Percentiles rank a stretch among this genome's conserved stretches.
Conservation (phyloP, 1,140 invertebrate species). For the Drosophila mojavensis region DNA sequence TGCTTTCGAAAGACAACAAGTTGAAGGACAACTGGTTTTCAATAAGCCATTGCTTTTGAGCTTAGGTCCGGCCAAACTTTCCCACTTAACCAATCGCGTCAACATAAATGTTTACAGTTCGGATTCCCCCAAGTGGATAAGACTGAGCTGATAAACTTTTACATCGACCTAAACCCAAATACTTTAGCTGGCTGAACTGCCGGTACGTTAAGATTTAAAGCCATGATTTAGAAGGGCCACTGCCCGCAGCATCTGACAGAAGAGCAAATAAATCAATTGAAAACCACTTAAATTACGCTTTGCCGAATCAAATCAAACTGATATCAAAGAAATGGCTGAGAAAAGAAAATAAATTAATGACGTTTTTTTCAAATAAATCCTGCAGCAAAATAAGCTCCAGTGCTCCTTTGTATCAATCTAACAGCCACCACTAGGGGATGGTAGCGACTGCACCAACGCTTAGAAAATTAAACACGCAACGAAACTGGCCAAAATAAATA, state of each 20-base stretch:
- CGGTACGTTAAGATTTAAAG: conserved; percentile 7
- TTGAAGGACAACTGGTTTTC: conserved; percentile 15
- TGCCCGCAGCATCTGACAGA: conserved; percentile 16
- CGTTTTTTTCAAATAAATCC: conserved; percentile 22
- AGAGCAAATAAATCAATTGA: conserved; percentile 54
- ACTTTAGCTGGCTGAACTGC: neutral
- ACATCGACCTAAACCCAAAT: neutral
- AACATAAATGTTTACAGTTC: conserved; percentile 28
- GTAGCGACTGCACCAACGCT: conserved; percentile 5
- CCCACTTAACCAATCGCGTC: conserved; percentile 22
- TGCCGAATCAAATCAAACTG: conserved; percentile 1
- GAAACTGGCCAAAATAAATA: neutral
- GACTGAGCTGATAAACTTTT: conserved; percentile 9
- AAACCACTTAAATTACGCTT: conserved; percentile 49
- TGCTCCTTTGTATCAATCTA: conserved; percentile 34
- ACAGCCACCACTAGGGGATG: neutral
- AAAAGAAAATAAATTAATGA: conserved; percentile 48
- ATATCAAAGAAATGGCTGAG: conserved; percentile 38
- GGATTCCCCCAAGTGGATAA: neutral
- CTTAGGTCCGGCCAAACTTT: conserved; percentile 5
- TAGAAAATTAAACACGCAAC: neutral
- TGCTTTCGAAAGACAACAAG: conserved; percentile 27
- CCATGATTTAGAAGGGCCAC: conserved; percentile 10
- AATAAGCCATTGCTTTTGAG: conserved; percentile 10
- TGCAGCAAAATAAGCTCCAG: conserved; percentile 18